phyloP scores from a whole-genome alignment of 2,888 invertebrate genomes.

The Latrodectus hesperus region DNA sequence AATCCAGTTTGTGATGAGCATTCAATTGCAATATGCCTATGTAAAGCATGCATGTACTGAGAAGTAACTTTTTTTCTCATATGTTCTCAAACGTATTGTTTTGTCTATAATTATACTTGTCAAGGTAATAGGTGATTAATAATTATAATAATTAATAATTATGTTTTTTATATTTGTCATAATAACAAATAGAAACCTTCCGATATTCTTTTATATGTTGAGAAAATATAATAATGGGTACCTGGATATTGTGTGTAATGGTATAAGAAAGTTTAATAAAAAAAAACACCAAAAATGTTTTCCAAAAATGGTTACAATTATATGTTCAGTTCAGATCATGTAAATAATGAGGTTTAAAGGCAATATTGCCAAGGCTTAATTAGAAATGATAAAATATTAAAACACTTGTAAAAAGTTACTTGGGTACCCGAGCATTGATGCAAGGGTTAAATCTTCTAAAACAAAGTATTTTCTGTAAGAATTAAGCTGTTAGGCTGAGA shows the following conservation, averaged over 20 bases:
- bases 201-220: neutral
- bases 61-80: neutral
- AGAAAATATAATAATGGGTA: neutral
- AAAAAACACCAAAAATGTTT: neutral
- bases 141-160: neutral
- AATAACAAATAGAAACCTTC: neutral
- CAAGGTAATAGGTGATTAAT: neutral
- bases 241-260: neutral
- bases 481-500: no score
- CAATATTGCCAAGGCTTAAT: neutral
- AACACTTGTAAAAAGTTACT: neutral
- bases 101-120: conserved; percentile 11
- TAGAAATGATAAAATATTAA: conserved; percentile 10
- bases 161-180: conserved; percentile 4
- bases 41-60: neutral
- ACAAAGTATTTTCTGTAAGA: no score
- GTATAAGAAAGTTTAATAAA: neutral
- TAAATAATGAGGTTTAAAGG: conserved; percentile 9
- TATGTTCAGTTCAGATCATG: neutral
- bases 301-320: neutral
- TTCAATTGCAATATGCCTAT: neutral
- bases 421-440: neutral
- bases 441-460: conserved; percentile 2
- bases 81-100: neutral
- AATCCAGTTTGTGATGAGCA: conserved; percentile 1